Conservation (phyloP, 2,797 vertebrate genomes). For the Halcyon leucocephala region DNA sequence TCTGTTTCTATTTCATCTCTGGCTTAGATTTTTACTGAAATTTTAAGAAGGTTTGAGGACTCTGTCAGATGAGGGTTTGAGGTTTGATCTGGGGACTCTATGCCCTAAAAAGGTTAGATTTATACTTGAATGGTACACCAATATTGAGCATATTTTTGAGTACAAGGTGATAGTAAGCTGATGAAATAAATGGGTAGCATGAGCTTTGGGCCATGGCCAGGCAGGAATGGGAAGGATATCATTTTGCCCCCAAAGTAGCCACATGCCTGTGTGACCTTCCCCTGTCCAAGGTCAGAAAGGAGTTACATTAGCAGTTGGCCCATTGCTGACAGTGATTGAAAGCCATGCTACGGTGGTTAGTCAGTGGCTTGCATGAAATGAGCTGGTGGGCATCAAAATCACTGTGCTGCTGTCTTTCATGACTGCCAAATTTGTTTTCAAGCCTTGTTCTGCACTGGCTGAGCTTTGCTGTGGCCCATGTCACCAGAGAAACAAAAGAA, state of each 20-base stretch:
- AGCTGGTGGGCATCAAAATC: neutral
- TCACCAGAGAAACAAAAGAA: neutral
- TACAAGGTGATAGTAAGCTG: neutral
- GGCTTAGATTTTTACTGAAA: neutral
- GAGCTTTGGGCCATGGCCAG: neutral
- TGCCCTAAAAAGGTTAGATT: neutral
- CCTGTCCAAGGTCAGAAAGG: neutral
- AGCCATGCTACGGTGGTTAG: rapidly evolving
- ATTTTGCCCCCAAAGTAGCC: neutral
- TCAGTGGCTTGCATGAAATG: neutral
- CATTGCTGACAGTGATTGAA: neutral
- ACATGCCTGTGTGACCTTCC: neutral
- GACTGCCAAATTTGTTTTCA: neutral
- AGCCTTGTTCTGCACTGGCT: neutral
- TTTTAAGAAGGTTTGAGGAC: neutral
- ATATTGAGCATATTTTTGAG: neutral
- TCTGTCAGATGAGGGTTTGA: neutral
- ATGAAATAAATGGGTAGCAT: neutral
- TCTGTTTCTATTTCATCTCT: neutral
- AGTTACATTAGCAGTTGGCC: neutral
- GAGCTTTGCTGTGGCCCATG: neutral
- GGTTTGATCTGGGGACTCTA: neutral
- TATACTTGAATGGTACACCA: neutral
- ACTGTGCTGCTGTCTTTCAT: neutral
- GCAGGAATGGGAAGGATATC: neutral